phyloP scores from a whole-genome alignment of 2,113 vertebrate genomes.

The Agelaius phoeniceus region DNA sequence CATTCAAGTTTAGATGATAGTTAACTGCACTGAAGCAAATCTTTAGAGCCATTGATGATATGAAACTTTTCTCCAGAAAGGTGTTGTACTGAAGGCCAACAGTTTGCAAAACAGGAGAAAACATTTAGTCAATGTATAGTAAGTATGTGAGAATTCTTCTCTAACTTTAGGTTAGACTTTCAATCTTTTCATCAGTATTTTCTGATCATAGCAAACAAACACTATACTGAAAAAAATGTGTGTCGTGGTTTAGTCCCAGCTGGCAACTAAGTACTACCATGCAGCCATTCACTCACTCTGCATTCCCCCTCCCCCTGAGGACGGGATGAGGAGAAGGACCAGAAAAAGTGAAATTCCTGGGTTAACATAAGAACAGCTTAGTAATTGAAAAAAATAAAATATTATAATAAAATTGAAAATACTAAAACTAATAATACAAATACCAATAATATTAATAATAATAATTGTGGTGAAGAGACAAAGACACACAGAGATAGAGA shows the following conservation, averaged over 20 bases:
- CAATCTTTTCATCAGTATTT: background rate
- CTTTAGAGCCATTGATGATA: background rate
- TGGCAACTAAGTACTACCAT: background rate
- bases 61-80: background rate
- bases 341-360: background rate
- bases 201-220: background rate
- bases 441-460: background rate
- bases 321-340: background rate
- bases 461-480: background rate
- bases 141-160: background rate
- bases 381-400: background rate
- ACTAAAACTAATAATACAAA: background rate
- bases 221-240: background rate
- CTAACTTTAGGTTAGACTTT: background rate
- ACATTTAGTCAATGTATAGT: background rate
- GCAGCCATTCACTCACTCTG: background rate
- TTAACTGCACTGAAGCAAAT: background rate
- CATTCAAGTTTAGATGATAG: background rate
- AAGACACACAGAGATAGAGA: background rate
- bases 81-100: background rate
- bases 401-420: background rate
- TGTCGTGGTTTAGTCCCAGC: background rate
- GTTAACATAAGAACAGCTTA: background rate
- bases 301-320: fast-evolving
- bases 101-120: background rate